Percentiles rank a stretch among this genome's conserved stretches.
phyloP scores from a whole-genome alignment of 1,140 invertebrate genomes.

The Hylaeus anthracinus region DNA sequence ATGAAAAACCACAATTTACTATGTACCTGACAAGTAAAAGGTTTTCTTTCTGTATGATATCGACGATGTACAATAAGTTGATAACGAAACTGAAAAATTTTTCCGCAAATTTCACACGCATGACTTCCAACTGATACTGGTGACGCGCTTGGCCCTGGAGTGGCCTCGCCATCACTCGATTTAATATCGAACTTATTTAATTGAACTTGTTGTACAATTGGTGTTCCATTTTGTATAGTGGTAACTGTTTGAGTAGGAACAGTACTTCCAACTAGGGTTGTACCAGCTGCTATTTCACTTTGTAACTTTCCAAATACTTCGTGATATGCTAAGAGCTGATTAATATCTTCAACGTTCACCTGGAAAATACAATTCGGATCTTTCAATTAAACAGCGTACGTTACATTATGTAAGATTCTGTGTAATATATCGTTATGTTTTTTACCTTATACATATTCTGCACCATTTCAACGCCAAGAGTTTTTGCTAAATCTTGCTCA shows the following conservation, averaged over 20 bases:
- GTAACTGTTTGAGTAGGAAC: constrained; percentile 80
- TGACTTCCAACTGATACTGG: constrained; percentile 84
- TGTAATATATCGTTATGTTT: neutral
- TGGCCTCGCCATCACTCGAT: constrained; percentile 80
- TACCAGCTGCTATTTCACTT: constrained; percentile 80
- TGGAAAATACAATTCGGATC: constrained; percentile 29
- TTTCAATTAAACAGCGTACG: neutral
- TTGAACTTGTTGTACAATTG: constrained; percentile 79
- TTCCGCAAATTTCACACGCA: constrained; percentile 91
- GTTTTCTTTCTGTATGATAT: constrained; percentile 92
- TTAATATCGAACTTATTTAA: constrained; percentile 83
- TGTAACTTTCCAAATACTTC: constrained; percentile 93
- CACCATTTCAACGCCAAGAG: constrained; percentile 85
- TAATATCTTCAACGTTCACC: constrained; percentile 91
- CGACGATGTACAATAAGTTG: constrained; percentile 91
- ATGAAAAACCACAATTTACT: neutral
- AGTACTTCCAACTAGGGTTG: constrained; percentile 78
- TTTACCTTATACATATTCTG: constrained; percentile 90
- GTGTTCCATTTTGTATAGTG: constrained; percentile 78
- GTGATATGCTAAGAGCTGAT: constrained; percentile 91
- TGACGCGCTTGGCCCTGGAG: constrained; percentile 78
- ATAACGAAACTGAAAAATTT: constrained; percentile 92
- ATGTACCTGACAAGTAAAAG: constrained; percentile 88
- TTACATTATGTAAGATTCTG: neutral
- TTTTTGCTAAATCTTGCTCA: constrained; percentile 85